A percentile compares a stretch with the other conserved stretches of the same genome.
Evolutionary conservation across 2,113 vertebrate genomes (phyloP).

Genomic region (Oreamnos americanus): DNA sequence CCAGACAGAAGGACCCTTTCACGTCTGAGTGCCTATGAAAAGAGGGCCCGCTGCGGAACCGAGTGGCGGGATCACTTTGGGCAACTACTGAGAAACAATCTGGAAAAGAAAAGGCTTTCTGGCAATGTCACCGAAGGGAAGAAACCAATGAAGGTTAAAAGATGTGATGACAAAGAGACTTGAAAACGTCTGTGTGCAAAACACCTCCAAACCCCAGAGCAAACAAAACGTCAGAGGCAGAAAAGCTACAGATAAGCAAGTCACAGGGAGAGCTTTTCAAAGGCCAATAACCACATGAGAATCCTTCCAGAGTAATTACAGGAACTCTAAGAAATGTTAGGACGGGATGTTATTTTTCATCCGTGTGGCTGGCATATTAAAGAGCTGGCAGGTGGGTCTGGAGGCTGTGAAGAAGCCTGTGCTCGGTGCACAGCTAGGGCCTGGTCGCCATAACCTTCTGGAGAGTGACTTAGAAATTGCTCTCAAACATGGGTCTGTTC

Average conservation of each 20-base stretch:
- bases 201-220: too few relatives aligned
- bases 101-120: not conserved
- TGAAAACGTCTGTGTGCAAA: not conserved
- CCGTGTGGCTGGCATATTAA: not conserved
- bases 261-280: not conserved
- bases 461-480: slow-evolving; percentile 22
- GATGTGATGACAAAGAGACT: not conserved
- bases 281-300: not conserved
- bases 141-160: not conserved
- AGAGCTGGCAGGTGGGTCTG: not conserved
- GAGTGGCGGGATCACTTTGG: not conserved
- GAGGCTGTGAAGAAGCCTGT: not conserved
- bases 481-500: not conserved
- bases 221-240: not conserved
- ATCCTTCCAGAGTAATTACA: not conserved
- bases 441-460: not conserved
- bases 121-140: not conserved
- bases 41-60: not conserved
- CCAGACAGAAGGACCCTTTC: not conserved
- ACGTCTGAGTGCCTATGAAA: too few relatives aligned
- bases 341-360: not conserved
- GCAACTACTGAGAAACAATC: not conserved
- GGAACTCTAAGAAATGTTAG: not conserved
- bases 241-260: not conserved
- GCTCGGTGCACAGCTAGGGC: not conserved